Percentiles rank a stretch among this genome's conserved stretches.
These are phyloP conservation scores for Lutjanus erythropterus DNA, from an alignment of 2,113 vertebrate genomes.

Conservation along the genomic window DNA sequence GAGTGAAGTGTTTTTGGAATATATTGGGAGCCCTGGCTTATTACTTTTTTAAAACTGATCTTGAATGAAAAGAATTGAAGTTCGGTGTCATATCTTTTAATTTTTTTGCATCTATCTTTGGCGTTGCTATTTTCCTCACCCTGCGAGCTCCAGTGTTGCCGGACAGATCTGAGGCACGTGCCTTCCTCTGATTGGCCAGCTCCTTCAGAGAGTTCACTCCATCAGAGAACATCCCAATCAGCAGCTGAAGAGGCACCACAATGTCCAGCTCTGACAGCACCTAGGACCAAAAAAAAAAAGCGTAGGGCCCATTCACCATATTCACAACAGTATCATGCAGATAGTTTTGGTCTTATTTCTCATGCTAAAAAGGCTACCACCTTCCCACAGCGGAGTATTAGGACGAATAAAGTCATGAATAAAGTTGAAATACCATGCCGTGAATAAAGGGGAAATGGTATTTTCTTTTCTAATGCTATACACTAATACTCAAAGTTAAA, in stretches of 20 bases:
- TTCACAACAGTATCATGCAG: neutral
- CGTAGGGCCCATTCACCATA: neutral
- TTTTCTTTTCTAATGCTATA: no score
- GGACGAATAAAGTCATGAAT: no score
- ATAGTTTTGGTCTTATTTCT: neutral
- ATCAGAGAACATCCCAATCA: constrained; percentile 99
- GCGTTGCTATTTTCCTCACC: constrained; percentile 82
- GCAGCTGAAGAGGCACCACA: constrained; percentile 95
- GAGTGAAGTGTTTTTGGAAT: neutral
- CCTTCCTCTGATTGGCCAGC: constrained; percentile 96
- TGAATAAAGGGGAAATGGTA: no score
- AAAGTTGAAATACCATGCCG: no score
- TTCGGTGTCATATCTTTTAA: neutral
- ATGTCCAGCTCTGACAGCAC: constrained; percentile 98
- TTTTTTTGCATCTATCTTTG: neutral
- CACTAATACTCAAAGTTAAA: no score
- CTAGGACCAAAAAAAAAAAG: constrained; percentile 77
- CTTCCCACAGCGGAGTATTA: no score
- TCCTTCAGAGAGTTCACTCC: constrained; percentile 99
- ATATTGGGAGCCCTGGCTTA: neutral
- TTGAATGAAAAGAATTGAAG: neutral
- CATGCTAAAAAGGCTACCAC: neutral
- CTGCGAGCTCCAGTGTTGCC: constrained; percentile 91
- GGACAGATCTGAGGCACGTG: constrained; percentile 88
- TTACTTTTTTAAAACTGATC: neutral